Evolutionary conservation across 2,888 invertebrate genomes (phyloP), one percentile per base, ranked within the genome.

Genomic region (Andrena haemorrhoa): DNA sequence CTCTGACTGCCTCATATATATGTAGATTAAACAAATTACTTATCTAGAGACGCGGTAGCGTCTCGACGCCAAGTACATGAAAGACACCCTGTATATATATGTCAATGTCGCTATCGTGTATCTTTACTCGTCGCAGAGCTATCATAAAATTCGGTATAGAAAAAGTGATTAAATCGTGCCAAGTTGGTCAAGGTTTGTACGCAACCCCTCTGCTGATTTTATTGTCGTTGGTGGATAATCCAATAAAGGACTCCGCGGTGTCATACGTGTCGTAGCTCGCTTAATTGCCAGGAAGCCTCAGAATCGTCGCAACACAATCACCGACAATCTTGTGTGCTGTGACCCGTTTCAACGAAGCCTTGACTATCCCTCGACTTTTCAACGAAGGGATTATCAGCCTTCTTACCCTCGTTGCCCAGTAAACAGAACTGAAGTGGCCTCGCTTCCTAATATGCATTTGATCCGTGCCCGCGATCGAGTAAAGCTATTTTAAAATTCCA

Each of bases 341-440:
- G 83, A 85, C 76, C 83, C 80, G 78, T 71, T 85, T 85, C 69
- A 69, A 35, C 29, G 81, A 83, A 81, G 75, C 77, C 79, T 53
- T 47, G 20, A 29, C 35, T 49, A 58, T 70, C 61, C 65, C 47
- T 65, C 53, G 60, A 69, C 68, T 75, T 79, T 82, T 78, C 79
- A 75, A 7, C 29, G 31, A 41, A 31, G 5, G 51, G 75, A 60
- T 79, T 75, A 79, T 35, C 29, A 7, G 29, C n/a, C 31, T n/a
- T 20, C 20, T 35, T 12, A 64, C 29, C 8, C 26, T 20, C 61
- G 8, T 20, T 70, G 0, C 23, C 12, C 6, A n/a, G 29, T 35
- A 47, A 51, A 47, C 23, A 31, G 12, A 7, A 5, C 51, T 26
- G 41, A 16, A 16, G 5, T 26, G 2, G 4, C 7, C 56, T 56